Base-by-base conservation (phyloP, 2,888 invertebrate genomes). In the Melipona bicolor region DNA sequence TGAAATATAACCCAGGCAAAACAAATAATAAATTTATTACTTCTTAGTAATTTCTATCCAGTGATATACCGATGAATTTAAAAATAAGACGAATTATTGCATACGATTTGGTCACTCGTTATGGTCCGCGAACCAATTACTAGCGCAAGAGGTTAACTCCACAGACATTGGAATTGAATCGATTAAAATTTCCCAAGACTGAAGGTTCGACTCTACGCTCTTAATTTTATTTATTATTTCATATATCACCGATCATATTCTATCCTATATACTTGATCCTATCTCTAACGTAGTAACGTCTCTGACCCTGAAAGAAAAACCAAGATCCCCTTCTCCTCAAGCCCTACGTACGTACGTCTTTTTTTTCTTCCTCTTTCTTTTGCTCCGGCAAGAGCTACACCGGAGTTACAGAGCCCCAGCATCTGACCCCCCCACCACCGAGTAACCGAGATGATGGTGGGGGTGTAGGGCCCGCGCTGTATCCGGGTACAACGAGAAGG, bases 231-330 rank as follows among this genome's bases (percentile, higher is more conserved):
- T 43, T 43, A 43, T 9, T 43, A 43, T 36, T 36, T 43, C 9
- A 36, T 6, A 9, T 36, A 36, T 9, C 36, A 36, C 56, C 24
- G 24, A n/a, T 56, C 56, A 59, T n/a, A n/a, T 59, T n/a, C 15
- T 2, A 59, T 1, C n/a, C n/a, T 43, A 24, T 59, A 59, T 59
- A 56, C 56, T 56, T 56, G n/a, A 56, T 56, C 56, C n/a, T n/a
- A 56, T 56, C 56, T 56, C 56, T 92, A 93, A 93, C 92, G 93
- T 93, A 93, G 11, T 43, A 43, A 43, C 93, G 91, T 90, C 92
- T 92, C 90, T 93, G 94, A 93, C 93, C 93, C 93, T 93, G 93
- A 92, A 91, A 88, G 91, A 92, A 93, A 92, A 92, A 91, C 90
- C 79, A 65, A 84, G 86, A 85, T 77, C 90, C 87, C 87, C 85